A percentile compares a stretch with the other conserved stretches of the same genome.
These are phyloP conservation scores for Clytia hemisphaerica DNA, from an alignment of 30 jellyfish, hydroid and myxozoan species.

Conservation along the genomic window DNA sequence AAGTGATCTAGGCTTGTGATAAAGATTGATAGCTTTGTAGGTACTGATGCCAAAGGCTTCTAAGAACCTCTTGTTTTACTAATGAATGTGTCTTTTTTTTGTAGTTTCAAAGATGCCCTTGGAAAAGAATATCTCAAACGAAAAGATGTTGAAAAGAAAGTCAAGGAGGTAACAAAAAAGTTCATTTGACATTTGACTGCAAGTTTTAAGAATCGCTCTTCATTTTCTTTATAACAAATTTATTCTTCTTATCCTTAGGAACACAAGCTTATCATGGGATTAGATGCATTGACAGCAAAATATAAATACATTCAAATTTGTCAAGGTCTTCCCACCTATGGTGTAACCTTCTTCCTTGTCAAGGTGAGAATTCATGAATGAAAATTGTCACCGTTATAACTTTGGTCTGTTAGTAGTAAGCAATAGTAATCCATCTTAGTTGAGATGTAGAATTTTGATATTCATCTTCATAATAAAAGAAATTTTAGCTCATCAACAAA, in stretches of 20 bases:
- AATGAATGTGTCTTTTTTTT: not conserved
- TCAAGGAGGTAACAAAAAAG: constrained; percentile 83
- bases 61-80: not conserved
- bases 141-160: constrained; percentile 59
- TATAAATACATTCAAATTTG: constrained; percentile 79
- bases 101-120: constrained; percentile 59
- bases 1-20: no score
- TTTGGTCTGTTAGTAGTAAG: no score
- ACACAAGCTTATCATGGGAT: constrained; percentile 56
- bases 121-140: constrained; percentile 71
- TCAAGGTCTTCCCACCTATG: constrained; percentile 77
- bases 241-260: constrained; percentile 34
- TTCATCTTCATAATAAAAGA: no score
- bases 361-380: no score
- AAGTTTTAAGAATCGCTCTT: no score
- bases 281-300: constrained; percentile 65
- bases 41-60: not conserved
- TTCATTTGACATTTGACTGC: no score
- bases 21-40: no score
- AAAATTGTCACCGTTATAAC: no score
- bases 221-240: no score
- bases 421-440: no score
- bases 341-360: constrained; percentile 92
- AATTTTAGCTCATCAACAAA: no score
- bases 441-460: no score